Evolutionary conservation across 2,113 vertebrate species (phyloP).

Genomic region (Anarrhichthys ocellatus): DNA sequence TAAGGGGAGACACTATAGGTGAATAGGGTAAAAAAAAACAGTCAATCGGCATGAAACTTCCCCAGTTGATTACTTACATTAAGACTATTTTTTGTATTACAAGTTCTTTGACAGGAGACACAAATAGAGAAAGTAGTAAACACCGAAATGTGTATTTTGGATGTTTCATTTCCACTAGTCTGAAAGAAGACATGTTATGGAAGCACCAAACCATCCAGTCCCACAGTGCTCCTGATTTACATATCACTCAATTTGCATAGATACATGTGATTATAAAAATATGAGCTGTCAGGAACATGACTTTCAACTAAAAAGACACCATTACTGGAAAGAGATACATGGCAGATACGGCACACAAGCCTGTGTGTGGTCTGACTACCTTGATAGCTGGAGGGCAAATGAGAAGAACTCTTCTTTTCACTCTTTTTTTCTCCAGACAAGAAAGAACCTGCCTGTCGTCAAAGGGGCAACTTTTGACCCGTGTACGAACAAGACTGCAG

Average conservation of each 20-base stretch:
- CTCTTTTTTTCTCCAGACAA: not conserved
- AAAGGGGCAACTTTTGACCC: not conserved
- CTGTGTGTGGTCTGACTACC: slow-evolving; percentile 4
- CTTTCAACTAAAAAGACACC: slow-evolving; percentile 5
- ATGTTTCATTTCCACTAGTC: too few relatives aligned
- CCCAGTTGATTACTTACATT: too few relatives aligned
- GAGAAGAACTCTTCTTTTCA: not conserved
- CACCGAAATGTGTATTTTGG: too few relatives aligned
- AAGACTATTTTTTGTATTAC: too few relatives aligned
- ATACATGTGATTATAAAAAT: slow-evolving; percentile 5
- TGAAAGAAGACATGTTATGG: too few relatives aligned
- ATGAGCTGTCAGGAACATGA: slow-evolving; percentile 22
- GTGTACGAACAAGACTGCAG: not conserved
- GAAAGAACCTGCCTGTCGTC: not conserved
- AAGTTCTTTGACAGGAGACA: too few relatives aligned
- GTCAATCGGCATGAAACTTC: too few relatives aligned
- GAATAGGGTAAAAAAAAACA: too few relatives aligned
- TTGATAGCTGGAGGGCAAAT: not conserved
- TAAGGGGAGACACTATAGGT: too few relatives aligned
- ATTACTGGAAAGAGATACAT: not conserved
- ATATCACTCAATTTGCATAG: slow-evolving; percentile 4
- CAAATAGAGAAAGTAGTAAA: too few relatives aligned
- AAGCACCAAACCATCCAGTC: not conserved
- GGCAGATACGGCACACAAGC: not conserved
- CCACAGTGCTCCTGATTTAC: not conserved